These are phyloP conservation scores for Zaprionus davidi DNA, from an alignment of 1,140 invertebrate species.

Conservation along the genomic window DNA sequence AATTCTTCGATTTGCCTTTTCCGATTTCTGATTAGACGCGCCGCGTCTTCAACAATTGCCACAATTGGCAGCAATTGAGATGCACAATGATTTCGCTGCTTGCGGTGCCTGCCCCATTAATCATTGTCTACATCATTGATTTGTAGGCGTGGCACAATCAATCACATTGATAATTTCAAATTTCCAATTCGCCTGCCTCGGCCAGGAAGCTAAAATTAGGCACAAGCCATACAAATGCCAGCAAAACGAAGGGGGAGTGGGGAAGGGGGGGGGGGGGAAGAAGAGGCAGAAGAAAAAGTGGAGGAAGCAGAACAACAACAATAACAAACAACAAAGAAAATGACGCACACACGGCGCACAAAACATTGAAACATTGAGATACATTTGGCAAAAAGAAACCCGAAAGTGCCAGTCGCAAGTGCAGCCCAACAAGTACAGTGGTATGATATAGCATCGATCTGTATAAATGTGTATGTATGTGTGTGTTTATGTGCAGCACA, in stretches of 20 bases:
- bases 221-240: slow-evolving; percentile 52
- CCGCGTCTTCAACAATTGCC: slow-evolving; percentile 18
- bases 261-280: too few relatives aligned
- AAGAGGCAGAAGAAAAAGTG: slow-evolving; percentile 28
- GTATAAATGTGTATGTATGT: too few relatives aligned
- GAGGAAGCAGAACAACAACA: slow-evolving; percentile 9
- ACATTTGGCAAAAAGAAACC: slow-evolving; percentile 42
- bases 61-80: slow-evolving; percentile 62
- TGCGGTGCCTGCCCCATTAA: slow-evolving; percentile 30
- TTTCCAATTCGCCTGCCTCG: slow-evolving; percentile 30
- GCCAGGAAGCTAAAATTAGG: slow-evolving; percentile 49
- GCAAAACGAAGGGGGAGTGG: neutral
- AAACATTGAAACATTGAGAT: slow-evolving; percentile 25
- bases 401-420: slow-evolving; percentile 23
- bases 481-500: too few relatives aligned
- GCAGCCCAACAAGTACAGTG: slow-evolving; percentile 16
- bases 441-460: too few relatives aligned
- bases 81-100: slow-evolving; percentile 11
- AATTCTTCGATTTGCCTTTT: slow-evolving; percentile 24
- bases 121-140: slow-evolving; percentile 11
- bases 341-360: slow-evolving; percentile 32
- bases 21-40: slow-evolving; percentile 26
- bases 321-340: slow-evolving; percentile 12
- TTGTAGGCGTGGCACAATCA: slow-evolving; percentile 14
- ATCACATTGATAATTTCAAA: slow-evolving; percentile 57